These are phyloP conservation scores for Cheumatopsyche charites DNA, from an alignment of 1,140 invertebrate genomes.

Conservation along the genomic window DNA sequence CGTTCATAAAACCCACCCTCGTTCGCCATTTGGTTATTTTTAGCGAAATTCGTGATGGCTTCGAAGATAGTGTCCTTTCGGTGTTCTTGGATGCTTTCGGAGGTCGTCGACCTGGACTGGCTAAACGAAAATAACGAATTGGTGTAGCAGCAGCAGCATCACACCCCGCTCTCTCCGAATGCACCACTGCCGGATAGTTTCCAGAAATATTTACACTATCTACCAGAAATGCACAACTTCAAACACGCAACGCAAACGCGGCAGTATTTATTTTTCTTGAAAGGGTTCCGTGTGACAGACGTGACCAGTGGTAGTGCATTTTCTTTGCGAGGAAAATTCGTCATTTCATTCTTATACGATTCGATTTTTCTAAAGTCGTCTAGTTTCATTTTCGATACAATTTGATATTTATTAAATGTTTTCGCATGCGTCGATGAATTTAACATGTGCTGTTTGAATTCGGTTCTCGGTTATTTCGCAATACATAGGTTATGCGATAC, in stretches of 20 bases:
- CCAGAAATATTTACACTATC: conserved; percentile 46
- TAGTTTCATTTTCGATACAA: too few relatives aligned
- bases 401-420: too few relatives aligned
- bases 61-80: not conserved
- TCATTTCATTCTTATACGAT: too few relatives aligned
- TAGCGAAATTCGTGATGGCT: not conserved
- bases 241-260: conserved; percentile 20
- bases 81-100: not conserved
- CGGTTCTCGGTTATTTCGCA: too few relatives aligned
- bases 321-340: too few relatives aligned
- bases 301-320: not conserved
- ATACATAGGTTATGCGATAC: too few relatives aligned
- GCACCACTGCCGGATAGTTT: conserved; percentile 32
- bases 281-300: conserved; percentile 7
- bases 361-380: too few relatives aligned
- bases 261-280: conserved; percentile 14
- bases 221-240: conserved; percentile 22
- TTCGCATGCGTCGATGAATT: too few relatives aligned
- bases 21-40: too few relatives aligned
- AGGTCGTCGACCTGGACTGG: conserved; percentile 40
- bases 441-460: too few relatives aligned
- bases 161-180: conserved; percentile 21
- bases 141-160: conserved; percentile 18
- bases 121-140: conserved; percentile 44
- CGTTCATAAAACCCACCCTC: not conserved